phyloP scores from a whole-genome alignment of 2,888 invertebrate genomes.

The Lissonota sp. region DNA sequence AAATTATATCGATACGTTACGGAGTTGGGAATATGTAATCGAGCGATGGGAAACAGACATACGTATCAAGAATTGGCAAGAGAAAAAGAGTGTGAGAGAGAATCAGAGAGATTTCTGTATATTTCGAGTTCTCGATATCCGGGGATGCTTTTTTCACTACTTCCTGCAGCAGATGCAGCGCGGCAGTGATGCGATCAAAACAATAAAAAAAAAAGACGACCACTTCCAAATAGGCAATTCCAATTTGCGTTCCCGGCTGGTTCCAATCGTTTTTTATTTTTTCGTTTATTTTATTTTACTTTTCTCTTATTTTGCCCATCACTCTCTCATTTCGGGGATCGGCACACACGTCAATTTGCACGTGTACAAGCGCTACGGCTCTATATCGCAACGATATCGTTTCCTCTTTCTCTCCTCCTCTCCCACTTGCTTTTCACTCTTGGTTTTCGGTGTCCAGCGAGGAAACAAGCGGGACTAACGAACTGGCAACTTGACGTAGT shows the following conservation, averaged over 20 bases:
- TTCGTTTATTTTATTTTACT: slow-evolving; percentile 14
- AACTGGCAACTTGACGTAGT: slow-evolving; percentile 57
- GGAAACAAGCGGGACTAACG: slow-evolving; percentile 62
- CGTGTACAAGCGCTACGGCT: slow-evolving; percentile 31
- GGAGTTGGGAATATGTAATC: neutral
- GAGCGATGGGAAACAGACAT: neutral
- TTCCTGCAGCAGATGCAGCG: slow-evolving; percentile 31
- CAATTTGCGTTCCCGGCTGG: slow-evolving; percentile 53
- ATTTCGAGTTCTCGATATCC: slow-evolving; percentile 22
- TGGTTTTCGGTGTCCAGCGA: slow-evolving; percentile 29
- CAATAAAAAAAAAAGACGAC: slow-evolving; percentile 39
- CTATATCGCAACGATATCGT: slow-evolving; percentile 9
- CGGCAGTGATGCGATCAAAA: slow-evolving; percentile 31
- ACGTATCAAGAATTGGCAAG: neutral
- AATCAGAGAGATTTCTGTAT: neutral
- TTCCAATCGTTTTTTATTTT: slow-evolving; percentile 19
- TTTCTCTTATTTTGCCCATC: slow-evolving; percentile 26
- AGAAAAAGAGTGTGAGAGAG: neutral
- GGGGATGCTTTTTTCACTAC: slow-evolving; percentile 20
- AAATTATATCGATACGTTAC: neutral
- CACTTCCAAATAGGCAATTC: slow-evolving; percentile 51
- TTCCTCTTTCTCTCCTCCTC: slow-evolving; percentile 12
- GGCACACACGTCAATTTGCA: slow-evolving; percentile 52
- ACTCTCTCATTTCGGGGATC: slow-evolving; percentile 49
- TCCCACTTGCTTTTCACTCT: neutral